A percentile compares a stretch with the other conserved stretches of the same genome.
These are phyloP conservation scores for Diorhabda elongata DNA, from an alignment of 1,140 invertebrate genomes.

Conservation along the genomic window DNA sequence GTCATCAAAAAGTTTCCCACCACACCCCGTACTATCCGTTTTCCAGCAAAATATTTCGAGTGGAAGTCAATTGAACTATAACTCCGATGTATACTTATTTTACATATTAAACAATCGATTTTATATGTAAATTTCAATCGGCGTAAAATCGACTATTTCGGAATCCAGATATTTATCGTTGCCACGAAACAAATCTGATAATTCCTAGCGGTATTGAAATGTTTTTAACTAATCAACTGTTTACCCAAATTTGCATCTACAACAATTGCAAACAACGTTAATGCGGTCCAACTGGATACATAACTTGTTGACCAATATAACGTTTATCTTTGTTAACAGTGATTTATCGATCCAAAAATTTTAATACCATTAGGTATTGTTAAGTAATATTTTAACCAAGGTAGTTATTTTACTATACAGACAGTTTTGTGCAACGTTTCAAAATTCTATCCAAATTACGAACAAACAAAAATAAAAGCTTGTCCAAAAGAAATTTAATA, in stretches of 20 bases:
- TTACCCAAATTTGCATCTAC: slow-evolving; percentile 2
- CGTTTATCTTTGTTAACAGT: background rate
- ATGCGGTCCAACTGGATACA: background rate
- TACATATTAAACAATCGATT: background rate
- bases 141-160: background rate
- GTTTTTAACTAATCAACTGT: slow-evolving; percentile 1
- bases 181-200: background rate
- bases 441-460: too few species aligned
- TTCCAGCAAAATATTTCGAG: too few species aligned
- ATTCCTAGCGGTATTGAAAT: background rate
- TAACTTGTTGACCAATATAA: background rate
- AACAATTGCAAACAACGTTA: background rate
- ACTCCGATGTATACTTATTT: background rate
- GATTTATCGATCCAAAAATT: too few species aligned
- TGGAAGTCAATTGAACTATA: too few species aligned
- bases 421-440: too few species aligned
- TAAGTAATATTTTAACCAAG: too few species aligned
- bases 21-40: too few species aligned
- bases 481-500: too few species aligned
- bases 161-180: background rate
- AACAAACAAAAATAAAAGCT: too few species aligned
- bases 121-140: background rate
- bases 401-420: too few species aligned
- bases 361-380: too few species aligned
- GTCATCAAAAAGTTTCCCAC: too few species aligned